Evolutionary conservation across 1,140 invertebrate genomes (phyloP).

Genomic region (Cardiocondyla obscurior): DNA sequence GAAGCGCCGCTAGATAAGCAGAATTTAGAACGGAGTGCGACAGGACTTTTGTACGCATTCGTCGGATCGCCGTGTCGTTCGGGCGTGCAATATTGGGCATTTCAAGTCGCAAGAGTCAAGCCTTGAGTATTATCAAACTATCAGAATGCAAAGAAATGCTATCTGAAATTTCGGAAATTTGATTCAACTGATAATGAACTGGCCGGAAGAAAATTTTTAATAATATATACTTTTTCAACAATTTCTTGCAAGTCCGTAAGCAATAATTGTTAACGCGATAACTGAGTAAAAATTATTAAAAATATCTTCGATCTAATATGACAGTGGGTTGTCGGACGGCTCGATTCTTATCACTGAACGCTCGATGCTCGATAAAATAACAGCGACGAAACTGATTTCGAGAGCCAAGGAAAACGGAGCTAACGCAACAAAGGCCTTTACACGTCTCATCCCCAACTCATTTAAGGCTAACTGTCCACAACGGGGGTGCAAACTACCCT

Average conservation of each 20-base stretch:
- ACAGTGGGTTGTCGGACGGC: background rate
- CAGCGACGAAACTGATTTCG: conserved; percentile 66
- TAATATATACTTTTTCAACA: too few species aligned
- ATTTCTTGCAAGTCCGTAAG: background rate
- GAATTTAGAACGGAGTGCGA: conserved; percentile 78
- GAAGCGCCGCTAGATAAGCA: conserved; percentile 76
- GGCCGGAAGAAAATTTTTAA: too few species aligned
- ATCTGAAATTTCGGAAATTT: too few species aligned
- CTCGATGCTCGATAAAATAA: conserved; percentile 52
- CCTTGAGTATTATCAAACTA: too few species aligned
- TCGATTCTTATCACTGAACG: conserved; percentile 17
- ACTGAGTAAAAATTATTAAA: background rate
- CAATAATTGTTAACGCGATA: background rate
- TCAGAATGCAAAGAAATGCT: too few species aligned
- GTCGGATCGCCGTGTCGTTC: conserved; percentile 59
- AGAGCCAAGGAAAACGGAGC: conserved; percentile 61
- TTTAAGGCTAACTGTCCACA: conserved; percentile 83
- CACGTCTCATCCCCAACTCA: conserved; percentile 73
- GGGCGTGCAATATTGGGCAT: too few species aligned
- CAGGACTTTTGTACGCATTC: conserved; percentile 70
- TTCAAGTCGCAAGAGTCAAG: too few species aligned
- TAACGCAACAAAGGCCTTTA: conserved; percentile 65
- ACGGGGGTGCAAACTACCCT: conserved; percentile 82
- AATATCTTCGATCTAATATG: background rate
- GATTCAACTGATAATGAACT: too few species aligned